Percentiles rank a stretch among this genome's conserved stretches.
phyloP scores from a whole-genome alignment of 2,797 vertebrate species.

The Calcarius lapponicus region DNA sequence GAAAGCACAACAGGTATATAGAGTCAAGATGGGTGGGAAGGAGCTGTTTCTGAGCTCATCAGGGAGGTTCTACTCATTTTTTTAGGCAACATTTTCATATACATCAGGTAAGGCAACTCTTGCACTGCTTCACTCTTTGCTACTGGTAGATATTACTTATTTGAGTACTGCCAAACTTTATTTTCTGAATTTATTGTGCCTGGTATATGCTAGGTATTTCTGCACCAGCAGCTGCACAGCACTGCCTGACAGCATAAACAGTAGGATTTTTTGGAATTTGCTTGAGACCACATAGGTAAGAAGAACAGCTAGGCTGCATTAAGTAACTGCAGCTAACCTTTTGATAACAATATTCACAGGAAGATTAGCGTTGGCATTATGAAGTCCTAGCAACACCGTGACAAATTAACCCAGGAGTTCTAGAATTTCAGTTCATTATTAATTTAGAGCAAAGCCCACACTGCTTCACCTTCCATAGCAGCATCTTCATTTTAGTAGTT shows the following conservation, averaged over 20 bases:
- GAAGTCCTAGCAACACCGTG: neutral
- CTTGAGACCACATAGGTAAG: neutral
- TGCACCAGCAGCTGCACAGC: neutral
- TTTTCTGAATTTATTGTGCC: neutral
- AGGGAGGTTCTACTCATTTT: neutral
- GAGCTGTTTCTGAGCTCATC: neutral
- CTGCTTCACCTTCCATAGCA: neutral
- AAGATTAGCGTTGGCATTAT: neutral
- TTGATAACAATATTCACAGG: neutral
- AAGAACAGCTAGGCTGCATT: neutral
- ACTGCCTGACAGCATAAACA: neutral
- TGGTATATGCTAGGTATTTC: neutral
- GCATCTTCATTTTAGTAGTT: neutral
- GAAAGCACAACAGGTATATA: neutral
- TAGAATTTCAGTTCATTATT: neutral
- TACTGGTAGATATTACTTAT: neutral
- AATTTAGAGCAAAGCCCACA: neutral
- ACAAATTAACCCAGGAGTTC: neutral
- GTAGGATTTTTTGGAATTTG: neutral
- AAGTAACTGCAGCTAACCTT: neutral
- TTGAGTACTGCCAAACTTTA: neutral
- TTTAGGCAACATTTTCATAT: neutral
- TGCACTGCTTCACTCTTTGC: neutral
- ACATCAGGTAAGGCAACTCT: neutral
- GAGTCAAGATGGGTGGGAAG: neutral